Evolutionary conservation across 1,140 invertebrate genomes (phyloP).

Genomic region (Drosophila cardini): DNA sequence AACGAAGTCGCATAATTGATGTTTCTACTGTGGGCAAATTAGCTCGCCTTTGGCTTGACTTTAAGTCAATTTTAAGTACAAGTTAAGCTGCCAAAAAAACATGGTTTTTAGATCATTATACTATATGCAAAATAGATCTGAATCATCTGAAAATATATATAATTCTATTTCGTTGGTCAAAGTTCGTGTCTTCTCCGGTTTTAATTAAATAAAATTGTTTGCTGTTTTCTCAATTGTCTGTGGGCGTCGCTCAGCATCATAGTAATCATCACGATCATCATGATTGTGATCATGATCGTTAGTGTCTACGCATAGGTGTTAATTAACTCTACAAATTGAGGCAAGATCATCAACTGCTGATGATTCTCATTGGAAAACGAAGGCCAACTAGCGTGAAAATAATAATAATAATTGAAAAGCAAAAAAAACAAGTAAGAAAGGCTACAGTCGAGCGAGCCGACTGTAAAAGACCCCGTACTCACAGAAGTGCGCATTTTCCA

Average conservation of each 20-base stretch:
- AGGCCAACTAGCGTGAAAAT: constrained; percentile 60
- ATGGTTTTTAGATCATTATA: constrained; percentile 1
- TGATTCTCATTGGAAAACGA: constrained; percentile 65
- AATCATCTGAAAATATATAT: constrained; percentile 26
- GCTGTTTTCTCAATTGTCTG: constrained; percentile 32
- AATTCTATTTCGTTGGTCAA: constrained; percentile 16
- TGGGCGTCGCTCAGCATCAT: constrained; percentile 55
- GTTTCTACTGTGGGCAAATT: constrained; percentile 55
- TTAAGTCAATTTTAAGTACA: constrained; percentile 24
- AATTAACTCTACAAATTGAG: constrained; percentile 63
- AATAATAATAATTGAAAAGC: constrained; percentile 67
- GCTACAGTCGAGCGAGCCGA: too few species aligned
- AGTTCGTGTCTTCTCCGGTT: constrained; percentile 37
- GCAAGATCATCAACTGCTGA: constrained; percentile 21
- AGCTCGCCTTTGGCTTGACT: constrained; percentile 35
- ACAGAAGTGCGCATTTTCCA: too few species aligned
- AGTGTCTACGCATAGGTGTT: constrained; percentile 68
- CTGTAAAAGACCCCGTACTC: too few species aligned
- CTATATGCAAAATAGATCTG: constrained; percentile 63
- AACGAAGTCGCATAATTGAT: constrained; percentile 73
- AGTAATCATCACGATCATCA: constrained; percentile 15
- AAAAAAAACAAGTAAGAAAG: too few species aligned
- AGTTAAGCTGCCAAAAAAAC: constrained; percentile 28
- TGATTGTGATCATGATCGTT: constrained; percentile 8
- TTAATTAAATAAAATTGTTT: constrained; percentile 66